These are phyloP conservation scores for Melanotaenia nigrans DNA, from an alignment of 2,797 vertebrate genomes.

Conservation along the genomic window DNA sequence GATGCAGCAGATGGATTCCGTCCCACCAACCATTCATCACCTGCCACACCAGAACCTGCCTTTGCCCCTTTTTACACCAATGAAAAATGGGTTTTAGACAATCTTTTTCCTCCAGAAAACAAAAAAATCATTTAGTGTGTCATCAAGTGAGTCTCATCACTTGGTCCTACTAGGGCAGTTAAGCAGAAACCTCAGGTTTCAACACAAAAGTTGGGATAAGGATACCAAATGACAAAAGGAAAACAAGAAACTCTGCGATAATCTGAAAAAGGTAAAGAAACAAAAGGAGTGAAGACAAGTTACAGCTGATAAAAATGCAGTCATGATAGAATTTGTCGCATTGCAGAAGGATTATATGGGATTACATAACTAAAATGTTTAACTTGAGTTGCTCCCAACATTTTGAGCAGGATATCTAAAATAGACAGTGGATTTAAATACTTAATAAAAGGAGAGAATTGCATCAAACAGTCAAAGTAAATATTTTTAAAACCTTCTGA, in stretches of 20 bases:
- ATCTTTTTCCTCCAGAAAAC: conserved; percentile 53
- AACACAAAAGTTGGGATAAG: neutral
- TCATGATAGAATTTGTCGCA: neutral
- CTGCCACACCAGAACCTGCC: conserved; percentile 72
- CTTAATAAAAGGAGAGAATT: neutral
- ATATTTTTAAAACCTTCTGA: neutral
- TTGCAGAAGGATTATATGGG: neutral
- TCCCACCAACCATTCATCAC: conserved; percentile 80
- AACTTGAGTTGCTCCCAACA: neutral
- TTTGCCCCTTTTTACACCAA: conserved; percentile 56
- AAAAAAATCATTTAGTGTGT: conserved; percentile 54
- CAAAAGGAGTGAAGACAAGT: neutral
- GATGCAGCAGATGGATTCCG: conserved; percentile 82
- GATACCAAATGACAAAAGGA: neutral
- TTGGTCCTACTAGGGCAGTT: conserved; percentile 3
- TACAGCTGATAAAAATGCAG: neutral
- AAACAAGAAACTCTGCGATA: neutral
- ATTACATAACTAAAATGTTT: neutral
- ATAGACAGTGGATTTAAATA: neutral
- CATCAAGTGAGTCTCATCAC: conserved; percentile 46
- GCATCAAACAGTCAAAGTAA: neutral
- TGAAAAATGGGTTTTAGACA: conserved; percentile 66
- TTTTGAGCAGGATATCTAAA: neutral
- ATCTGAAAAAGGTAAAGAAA: neutral
- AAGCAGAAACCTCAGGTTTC: neutral